phyloP scores from a whole-genome alignment of 2,113 vertebrate genomes.

The Nestor notabilis region DNA sequence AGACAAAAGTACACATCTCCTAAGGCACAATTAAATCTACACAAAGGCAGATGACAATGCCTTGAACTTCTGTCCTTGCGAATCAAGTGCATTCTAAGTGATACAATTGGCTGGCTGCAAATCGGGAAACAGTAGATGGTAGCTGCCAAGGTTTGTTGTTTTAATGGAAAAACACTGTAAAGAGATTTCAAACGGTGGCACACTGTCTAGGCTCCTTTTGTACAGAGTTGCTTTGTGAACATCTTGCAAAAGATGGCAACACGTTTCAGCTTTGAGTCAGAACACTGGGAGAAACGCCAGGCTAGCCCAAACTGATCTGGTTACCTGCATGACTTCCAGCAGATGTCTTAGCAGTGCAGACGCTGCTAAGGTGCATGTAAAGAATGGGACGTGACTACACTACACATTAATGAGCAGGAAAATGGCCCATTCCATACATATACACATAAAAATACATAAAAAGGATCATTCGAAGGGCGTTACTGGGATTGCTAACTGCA shows the following conservation, averaged over 20 bases:
- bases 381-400: background rate
- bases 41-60: background rate
- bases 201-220: background rate
- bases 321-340: background rate
- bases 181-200: background rate
- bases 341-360: background rate
- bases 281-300: background rate
- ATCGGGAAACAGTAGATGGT: slow-evolving; percentile 7
- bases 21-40: background rate
- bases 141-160: slow-evolving; percentile 11
- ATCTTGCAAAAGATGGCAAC: slow-evolving; percentile 7
- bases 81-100: slow-evolving; percentile 1
- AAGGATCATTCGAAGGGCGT: background rate
- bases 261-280: background rate
- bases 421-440: background rate
- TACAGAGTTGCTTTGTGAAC: background rate
- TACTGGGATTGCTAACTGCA: background rate
- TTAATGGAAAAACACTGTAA: slow-evolving; percentile 3
- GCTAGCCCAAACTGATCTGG: background rate
- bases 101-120: slow-evolving; percentile 8
- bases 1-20: background rate
- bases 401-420: background rate
- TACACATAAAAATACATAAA: background rate
- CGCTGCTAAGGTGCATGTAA: background rate
- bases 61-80: slow-evolving; percentile 33